Evolutionary conservation across 1,140 invertebrate species (phyloP).

Genomic region (Brachystomella parvula): DNA sequence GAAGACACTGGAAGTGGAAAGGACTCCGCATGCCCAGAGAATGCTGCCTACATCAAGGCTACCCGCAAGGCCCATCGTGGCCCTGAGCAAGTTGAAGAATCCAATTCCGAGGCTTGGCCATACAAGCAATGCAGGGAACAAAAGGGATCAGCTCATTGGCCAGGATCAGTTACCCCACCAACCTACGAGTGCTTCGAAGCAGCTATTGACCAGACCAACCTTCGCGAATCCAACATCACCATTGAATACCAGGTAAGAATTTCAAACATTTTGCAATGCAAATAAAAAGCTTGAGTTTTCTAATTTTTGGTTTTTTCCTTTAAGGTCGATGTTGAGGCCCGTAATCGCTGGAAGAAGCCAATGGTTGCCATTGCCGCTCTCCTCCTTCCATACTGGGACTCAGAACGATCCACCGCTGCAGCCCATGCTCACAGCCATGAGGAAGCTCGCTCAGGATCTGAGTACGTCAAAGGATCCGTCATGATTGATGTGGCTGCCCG

Average conservation of each 20-base stretch:
- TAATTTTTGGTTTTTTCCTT: neutral
- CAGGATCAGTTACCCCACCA: slow-evolving; percentile 27
- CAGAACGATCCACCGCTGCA: slow-evolving; percentile 19
- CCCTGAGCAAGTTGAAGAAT: slow-evolving; percentile 30
- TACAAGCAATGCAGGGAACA: slow-evolving; percentile 33
- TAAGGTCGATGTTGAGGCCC: slow-evolving; percentile 31
- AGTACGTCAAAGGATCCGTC: slow-evolving; percentile 31
- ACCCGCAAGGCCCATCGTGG: slow-evolving; percentile 28
- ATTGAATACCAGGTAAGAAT: slow-evolving; percentile 31
- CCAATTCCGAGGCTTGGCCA: slow-evolving; percentile 26
- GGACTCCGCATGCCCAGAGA: slow-evolving; percentile 28
- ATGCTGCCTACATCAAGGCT: slow-evolving; percentile 28
- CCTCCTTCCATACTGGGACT: slow-evolving; percentile 35
- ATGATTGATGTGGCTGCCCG: slow-evolving; percentile 24
- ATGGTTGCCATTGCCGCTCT: slow-evolving; percentile 28
- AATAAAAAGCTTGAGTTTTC: neutral
- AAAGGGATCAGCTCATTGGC: slow-evolving; percentile 24
- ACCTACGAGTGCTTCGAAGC: slow-evolving; percentile 32
- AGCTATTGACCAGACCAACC: slow-evolving; percentile 36
- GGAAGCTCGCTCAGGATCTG: slow-evolving; percentile 3
- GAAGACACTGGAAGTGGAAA: slow-evolving; percentile 25
- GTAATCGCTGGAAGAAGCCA: slow-evolving; percentile 35
- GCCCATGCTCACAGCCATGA: slow-evolving; percentile 17
- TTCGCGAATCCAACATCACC: slow-evolving; percentile 37
- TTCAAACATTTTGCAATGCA: neutral